Evolutionary conservation across 2,797 vertebrate species (phyloP), one percentile per base, ranked within the genome.

Genomic region (Myotis daubentonii): DNA sequence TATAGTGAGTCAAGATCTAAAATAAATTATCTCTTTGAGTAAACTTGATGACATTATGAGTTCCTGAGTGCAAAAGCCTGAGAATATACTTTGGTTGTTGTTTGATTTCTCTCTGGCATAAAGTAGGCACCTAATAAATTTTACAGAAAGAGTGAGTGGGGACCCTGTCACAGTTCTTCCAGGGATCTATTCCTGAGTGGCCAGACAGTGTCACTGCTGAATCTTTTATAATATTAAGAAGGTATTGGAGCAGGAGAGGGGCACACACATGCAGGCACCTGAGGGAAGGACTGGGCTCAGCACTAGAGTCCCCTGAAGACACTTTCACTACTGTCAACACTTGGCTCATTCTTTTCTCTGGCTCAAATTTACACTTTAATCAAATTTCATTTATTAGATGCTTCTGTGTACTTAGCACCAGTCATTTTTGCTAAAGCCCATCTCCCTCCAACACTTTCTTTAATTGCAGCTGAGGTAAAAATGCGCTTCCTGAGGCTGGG

Each of bases 351-450:
- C 65, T 62, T 70, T 68, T 12, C 51, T 51, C 65, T 80, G 75
- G 90, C 93, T 87, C 71, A 60, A 66, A 76, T 82, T 78, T 76
- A 68, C 53, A 70, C 41, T 91, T 93, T 84, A 94, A 91, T 95
- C 75, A 94, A 41, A 86, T 94, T 87, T 80, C 79, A 86, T 86
- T 70, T 87, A 80, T 89, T 74, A 72, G 87, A 41, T 65, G 75
- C 47, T 60, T 94, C 41, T 87, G 55, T 84, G 90, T 36, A 60
- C 75, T 95, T 62, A 87, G 66, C 60, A 70, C 71, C 22, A 60
- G 17, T 88, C 51, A 53, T 84, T 92, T 95, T 84, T 78, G 75
- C 79, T 92, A 91, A 89, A 81, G 78, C 71, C 19, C 8, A 19
- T 86, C n/a, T 94, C 47, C 41, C 62, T 91, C 88, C 65, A 93